Base-by-base conservation (phyloP, 2,113 vertebrate genomes). In the Eudyptes chrysolophus region DNA sequence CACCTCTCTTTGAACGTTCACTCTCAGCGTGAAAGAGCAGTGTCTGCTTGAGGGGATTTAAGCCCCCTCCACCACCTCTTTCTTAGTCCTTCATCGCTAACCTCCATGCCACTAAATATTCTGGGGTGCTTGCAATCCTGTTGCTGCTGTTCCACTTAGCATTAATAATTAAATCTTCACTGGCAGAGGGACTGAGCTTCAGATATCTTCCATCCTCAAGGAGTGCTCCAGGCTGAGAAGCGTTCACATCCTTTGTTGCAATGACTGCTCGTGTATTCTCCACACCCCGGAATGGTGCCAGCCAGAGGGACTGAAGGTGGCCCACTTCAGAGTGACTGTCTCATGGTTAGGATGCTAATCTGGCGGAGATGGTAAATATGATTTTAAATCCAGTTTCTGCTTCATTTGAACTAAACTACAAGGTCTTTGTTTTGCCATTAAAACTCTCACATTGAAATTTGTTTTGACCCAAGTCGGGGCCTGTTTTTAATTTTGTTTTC, bases 141-240 rank as follows among this genome's bases (percentile, higher is more conserved):
- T 94, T 94, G 96, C 80, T 94, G 87, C 89, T 79, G 81, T 93
- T 96, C 72, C 89, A 78, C 36, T 93, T 87, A 76, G 62, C 93
- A 94, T 97, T 57, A 97, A 97, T 96, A 95, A 97, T 95, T 94
- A 68, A 97, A 85, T 64, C 21, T 51, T 85, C 65, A 14, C 52
- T 68, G 55, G 82, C 52, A 60, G 74, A 85, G 90, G 32, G 77
- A 78, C n/a, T 78, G 72, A 84, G 64, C 92, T 92, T 95, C 89
- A 78, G 60, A 48, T 89, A 94, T 82, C 81, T 48, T 48, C 60
- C 57, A 52, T 87, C 81, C 89, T 91, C 2, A 4, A 89, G 87
- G 70, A 90, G 36, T 5, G 84, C 80, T 90, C 51, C 55, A 20
- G 89, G 87, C 84, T 72, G 84, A 74, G 84, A 75, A 84, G 84